A percentile compares a stretch with the other conserved stretches of the same genome.
Evolutionary conservation across 2,888 invertebrate species (phyloP).

Genomic region (Corythucha ciliata): DNA sequence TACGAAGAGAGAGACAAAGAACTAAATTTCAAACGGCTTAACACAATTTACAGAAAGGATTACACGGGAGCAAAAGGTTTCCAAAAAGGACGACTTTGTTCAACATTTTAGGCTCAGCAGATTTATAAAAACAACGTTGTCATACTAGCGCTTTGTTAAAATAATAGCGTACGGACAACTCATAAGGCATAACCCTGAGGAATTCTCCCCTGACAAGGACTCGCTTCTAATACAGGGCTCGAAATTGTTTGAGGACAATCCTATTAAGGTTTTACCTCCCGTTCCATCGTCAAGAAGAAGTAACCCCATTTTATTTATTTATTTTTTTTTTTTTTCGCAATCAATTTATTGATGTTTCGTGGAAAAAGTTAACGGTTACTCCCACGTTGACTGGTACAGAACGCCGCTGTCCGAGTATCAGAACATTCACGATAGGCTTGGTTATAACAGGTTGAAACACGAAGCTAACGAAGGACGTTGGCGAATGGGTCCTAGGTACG

Average conservation of each 20-base stretch:
- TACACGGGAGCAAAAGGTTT: no score
- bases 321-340: no score
- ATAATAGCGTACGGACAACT: no score
- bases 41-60: conserved; percentile 13
- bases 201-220: conserved; percentile 16
- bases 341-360: no score
- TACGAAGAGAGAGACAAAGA: conserved; percentile 15
- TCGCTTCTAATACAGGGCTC: conserved; percentile 11
- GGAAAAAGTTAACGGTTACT: conserved; percentile 7
- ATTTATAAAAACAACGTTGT: no score
- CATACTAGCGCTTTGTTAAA: no score
- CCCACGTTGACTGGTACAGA: conserved; percentile 11
- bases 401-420: conserved; percentile 16
- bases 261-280: conserved; percentile 2
- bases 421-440: conserved; percentile 5
- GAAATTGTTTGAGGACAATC: neutral
- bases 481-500: conserved; percentile 17
- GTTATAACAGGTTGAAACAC: conserved; percentile 13
- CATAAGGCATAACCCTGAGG: conserved; percentile 8
- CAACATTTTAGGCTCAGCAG: no score
- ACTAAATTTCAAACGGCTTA: conserved; percentile 6
- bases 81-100: no score
- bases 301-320: no score
- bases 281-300: conserved; percentile 9
- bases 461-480: conserved; percentile 13